Base-by-base conservation (phyloP, 2,797 vertebrate genomes). In the Pangasius djambal region DNA sequence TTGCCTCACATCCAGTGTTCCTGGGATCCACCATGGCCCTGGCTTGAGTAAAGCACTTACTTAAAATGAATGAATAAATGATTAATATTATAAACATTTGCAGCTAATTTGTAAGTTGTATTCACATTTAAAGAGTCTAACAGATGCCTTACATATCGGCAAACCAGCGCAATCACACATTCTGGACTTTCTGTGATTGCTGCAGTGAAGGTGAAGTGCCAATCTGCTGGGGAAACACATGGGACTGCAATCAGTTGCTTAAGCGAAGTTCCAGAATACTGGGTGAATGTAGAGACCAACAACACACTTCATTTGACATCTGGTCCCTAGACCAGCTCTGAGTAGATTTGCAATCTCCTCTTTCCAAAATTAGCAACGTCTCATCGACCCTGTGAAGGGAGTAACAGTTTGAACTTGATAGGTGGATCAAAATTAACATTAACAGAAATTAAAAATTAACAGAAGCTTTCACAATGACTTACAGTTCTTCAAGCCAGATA, bases 231-330 rank as follows among this genome's bases (percentile, higher is more conserved):
- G 63, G 28, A 55, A 83, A 83, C 67, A 82, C 20, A 34, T 28
- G 16, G 12, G 78, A 22, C 34, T 40, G 55, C 55, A 88, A 75
- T 86, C 84, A 86, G 65, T 34, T 12, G 52, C n/a, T 75, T n/a
- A 31, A 75, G 22, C n/a, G 7, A 84, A 63, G 40, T 74, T 57
- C 48, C 25, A 48, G 4, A 84, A 15, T 40, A 61, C 87, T 74
- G 25, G 0, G 15, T n/a, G 15, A 65, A 28, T 63, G 15, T 15
- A 77, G 8, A 88, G 15, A 57, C 12, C 31, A 65, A 5, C n/a
- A 65, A 28, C 52, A 37, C 81, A 40, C 61, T 85, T 8, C 3
- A 37, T 65, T 65, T 13, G 13, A 63, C 81, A 48, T 44, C 34
- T 31, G 31, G 52, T 61, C 16, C 7, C 55, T 74, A 20, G 12